These are phyloP conservation scores for Vulpes vulpes DNA, from an alignment of 2,113 vertebrate species.

Conservation along the genomic window DNA sequence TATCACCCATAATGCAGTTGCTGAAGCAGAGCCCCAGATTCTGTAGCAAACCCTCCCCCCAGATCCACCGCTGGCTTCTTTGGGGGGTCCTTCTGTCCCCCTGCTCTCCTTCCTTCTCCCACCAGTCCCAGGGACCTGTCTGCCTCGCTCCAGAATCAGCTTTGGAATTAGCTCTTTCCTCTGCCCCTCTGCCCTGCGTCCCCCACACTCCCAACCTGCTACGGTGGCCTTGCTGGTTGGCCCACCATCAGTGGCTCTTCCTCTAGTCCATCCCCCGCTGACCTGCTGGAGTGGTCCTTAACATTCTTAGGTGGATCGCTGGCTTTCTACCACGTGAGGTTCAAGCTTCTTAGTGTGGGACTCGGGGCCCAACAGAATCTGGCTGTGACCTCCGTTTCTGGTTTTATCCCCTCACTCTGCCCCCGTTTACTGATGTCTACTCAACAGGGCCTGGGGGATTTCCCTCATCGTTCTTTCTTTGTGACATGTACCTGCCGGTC, in stretches of 20 bases:
- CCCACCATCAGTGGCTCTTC: not conserved
- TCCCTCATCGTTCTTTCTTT: not conserved
- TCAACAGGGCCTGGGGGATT: not conserved
- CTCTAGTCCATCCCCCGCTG: not conserved
- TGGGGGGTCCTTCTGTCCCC: not conserved
- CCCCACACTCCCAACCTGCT: not conserved
- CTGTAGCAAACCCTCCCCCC: not conserved
- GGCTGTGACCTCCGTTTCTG: not conserved
- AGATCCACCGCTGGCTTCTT: not conserved
- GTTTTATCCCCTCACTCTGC: not conserved
- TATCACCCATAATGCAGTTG: slow-evolving; percentile 62
- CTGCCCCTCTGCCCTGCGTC: not conserved
- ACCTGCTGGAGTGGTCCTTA: not conserved
- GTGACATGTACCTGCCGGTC: not conserved
- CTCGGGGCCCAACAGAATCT: not conserved
- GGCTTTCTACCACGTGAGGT: slow-evolving; percentile 6
- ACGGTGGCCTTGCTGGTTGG: not conserved
- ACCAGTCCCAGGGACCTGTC: not conserved
- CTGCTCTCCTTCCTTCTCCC: not conserved
- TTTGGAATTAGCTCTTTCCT: not conserved
- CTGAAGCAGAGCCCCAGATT: not conserved
- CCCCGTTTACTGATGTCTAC: not conserved
- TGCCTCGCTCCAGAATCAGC: not conserved
- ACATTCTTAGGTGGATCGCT: slow-evolving; percentile 63
- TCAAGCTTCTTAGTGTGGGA: slow-evolving; percentile 48